phyloP scores from a whole-genome alignment of 1,140 invertebrate genomes.

The Euwallacea similis region DNA sequence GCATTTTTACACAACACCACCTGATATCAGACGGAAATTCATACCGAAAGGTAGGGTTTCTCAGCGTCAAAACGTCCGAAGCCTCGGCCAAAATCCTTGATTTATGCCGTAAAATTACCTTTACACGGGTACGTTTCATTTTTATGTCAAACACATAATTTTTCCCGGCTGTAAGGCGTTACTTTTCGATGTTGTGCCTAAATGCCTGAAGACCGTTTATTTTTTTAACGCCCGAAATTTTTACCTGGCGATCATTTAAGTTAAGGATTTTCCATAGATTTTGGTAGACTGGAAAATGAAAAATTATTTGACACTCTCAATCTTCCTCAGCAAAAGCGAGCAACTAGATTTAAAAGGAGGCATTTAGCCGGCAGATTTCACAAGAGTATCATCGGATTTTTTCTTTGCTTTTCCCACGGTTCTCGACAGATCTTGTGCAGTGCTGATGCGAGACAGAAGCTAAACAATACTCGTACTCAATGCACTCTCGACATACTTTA shows the following conservation, averaged over 20 bases:
- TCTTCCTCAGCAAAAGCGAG: no score
- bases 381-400: constrained; percentile 19
- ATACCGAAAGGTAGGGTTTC: constrained; percentile 23
- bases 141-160: constrained; percentile 37
- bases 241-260: background rate
- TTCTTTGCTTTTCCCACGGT: constrained; percentile 36
- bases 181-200: constrained; percentile 15
- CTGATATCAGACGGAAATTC: constrained; percentile 30
- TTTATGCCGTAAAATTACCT: constrained; percentile 35
- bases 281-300: no score
- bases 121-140: constrained; percentile 39
- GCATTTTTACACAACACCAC: constrained; percentile 13
- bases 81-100: constrained; percentile 29
- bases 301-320: no score
- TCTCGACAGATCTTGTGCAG: constrained; percentile 25
- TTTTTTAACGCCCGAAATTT: constrained; percentile 24
- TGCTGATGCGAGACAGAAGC: constrained; percentile 30
- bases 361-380: constrained; percentile 15
- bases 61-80: constrained; percentile 17
- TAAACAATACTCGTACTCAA: constrained; percentile 29
- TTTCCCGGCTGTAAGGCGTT: constrained; percentile 24
- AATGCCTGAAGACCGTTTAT: constrained; percentile 16
- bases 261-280: no score
- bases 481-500: constrained; percentile 28
- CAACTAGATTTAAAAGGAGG: no score